Evolutionary conservation across 2,888 invertebrate genomes (phyloP).

Genomic region (Orthosia gothica): DNA sequence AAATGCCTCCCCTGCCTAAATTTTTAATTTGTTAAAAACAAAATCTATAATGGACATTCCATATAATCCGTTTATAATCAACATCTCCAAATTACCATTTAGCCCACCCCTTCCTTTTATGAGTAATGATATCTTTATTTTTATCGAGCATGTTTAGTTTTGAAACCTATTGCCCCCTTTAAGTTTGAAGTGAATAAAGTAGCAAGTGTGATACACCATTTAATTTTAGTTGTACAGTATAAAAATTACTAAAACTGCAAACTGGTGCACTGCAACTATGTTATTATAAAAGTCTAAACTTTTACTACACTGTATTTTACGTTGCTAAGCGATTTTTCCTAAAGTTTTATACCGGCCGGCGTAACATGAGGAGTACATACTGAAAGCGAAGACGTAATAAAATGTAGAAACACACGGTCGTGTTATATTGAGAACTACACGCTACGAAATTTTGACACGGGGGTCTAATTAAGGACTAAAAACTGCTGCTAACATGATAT

Average conservation of each 20-base stretch:
- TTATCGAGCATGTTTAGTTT: constrained; percentile 65
- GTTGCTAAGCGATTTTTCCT: constrained; percentile 62
- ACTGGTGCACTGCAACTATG: constrained; percentile 19
- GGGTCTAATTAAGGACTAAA: too few species aligned
- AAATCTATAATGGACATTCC: constrained; percentile 60
- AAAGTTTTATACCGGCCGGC: constrained; percentile 65
- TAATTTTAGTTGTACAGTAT: not conserved
- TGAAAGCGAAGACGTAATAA: constrained; percentile 73
- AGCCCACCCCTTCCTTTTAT: constrained; percentile 64
- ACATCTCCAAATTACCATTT: constrained; percentile 69
- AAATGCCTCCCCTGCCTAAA: constrained; percentile 7
- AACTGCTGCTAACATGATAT: too few species aligned
- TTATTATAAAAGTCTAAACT: constrained; percentile 45
- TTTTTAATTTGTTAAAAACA: constrained; percentile 64
- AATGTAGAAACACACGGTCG: constrained; percentile 66
- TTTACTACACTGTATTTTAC: constrained; percentile 50
- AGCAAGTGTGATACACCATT: not conserved
- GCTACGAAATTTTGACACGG: not conserved
- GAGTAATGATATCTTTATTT: constrained; percentile 71
- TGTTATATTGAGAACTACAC: not conserved
- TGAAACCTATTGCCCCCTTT: not conserved
- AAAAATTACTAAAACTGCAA: constrained; percentile 23
- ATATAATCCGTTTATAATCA: constrained; percentile 58
- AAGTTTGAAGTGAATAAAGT: not conserved
- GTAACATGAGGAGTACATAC: constrained; percentile 71